Evolutionary conservation across 2,797 vertebrate species (phyloP), one percentile per base, ranked within the genome.

Genomic region (Melanotaenia pygmaea): DNA sequence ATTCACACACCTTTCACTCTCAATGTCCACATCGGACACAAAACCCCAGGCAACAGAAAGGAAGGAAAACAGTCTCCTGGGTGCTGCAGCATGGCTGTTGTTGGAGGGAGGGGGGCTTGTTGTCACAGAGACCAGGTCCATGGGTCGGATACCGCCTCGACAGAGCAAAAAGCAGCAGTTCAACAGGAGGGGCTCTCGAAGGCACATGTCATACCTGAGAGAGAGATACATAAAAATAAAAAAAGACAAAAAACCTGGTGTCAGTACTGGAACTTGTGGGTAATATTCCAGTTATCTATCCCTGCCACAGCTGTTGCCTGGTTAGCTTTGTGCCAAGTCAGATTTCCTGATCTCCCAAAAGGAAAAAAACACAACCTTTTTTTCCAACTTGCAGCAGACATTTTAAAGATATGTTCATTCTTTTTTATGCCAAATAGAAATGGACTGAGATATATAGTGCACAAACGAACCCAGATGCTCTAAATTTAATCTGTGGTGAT

Each of bases 41-140:
- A 98, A 96, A 56, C 97, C 97, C 97, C 97, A 98, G 72, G 97
- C 97, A 76, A 98, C 96, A 7, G 95, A 95, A n/a, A 98, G 94
- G 90, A 98, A 97, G 78, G 97, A 98, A 85, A 97, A 98, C 35
- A 95, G 91, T 61, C 95, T 96, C 67, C 85, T 92, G 54, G 94
- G 91, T 47, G 80, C 69, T 30, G 88, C 65, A 1, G 79, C 37
- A 1, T 76, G 91, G 51, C 88, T 91, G 53, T 92, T 94, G 72
- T 88, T 91, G 24, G 94, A 89, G 5, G 91, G 73, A 50, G 86
- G 40, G 0, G 94, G 93, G 85, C 94, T 95, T 28, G 95, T 95
- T 0, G 96, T 97, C 86, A 98, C 94, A 0, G 97, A 97, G 45
- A 98, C 94, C 70, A 98, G 91, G 90, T 98, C 97, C 94, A 98